Evolutionary conservation across 2,113 vertebrate genomes (phyloP).

Genomic region (Catharus fuscescens): DNA sequence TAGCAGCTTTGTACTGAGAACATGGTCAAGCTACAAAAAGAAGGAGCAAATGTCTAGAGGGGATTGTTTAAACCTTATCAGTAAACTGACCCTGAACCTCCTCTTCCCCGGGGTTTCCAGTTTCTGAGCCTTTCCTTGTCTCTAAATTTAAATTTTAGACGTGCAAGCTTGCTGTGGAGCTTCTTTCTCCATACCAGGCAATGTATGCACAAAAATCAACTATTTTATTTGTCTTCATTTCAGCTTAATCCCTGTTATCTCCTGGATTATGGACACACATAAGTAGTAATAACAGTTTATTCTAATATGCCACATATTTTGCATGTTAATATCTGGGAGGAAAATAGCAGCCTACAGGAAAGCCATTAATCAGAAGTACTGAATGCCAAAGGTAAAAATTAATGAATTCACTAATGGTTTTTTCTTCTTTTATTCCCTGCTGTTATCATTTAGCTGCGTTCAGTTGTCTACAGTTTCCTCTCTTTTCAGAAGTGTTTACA

Average conservation of each 20-base stretch:
- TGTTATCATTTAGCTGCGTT: constrained; percentile 24
- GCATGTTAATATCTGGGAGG: background rate
- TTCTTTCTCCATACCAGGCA: background rate
- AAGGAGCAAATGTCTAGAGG: background rate
- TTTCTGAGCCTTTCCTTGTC: background rate
- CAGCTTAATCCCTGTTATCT: background rate
- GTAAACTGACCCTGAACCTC: background rate
- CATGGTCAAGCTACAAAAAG: background rate
- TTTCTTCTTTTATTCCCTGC: constrained; percentile 7
- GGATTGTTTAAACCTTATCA: background rate
- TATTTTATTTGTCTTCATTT: background rate
- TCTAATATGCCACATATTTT: constrained; percentile 1
- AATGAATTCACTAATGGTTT: constrained; percentile 36
- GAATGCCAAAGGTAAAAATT: constrained; percentile 51
- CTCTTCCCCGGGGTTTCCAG: background rate
- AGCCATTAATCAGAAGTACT: constrained; percentile 25
- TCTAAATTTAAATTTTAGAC: background rate
- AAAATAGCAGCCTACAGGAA: constrained; percentile 30
- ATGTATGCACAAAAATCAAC: background rate
- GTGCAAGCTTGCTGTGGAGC: background rate
- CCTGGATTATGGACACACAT: background rate
- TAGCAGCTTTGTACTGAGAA: background rate
- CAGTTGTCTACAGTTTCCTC: constrained; percentile 12
- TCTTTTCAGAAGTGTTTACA: constrained; percentile 20
- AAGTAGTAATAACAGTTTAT: background rate